Evolutionary conservation across 2,888 invertebrate species (phyloP).

Genomic region (Ceriagrion tenellum): DNA sequence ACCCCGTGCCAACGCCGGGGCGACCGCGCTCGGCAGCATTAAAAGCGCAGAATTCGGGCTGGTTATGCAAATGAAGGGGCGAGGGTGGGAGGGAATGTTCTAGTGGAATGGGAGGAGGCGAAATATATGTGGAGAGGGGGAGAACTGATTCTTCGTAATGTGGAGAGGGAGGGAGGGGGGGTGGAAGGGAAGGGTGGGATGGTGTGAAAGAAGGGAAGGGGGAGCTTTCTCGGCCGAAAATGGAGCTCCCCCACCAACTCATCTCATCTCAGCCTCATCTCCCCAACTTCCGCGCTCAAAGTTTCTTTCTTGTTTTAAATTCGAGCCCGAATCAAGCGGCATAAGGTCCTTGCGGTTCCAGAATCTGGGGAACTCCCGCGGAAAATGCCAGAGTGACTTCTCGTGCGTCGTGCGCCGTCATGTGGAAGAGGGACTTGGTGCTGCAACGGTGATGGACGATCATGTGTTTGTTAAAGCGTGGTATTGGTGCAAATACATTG

Average conservation of each 20-base stretch:
- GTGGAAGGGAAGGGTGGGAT: not conserved
- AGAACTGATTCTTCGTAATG: too few relatives aligned
- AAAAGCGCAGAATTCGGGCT: constrained; percentile 55
- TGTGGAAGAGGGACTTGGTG: too few relatives aligned
- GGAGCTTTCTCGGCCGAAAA: not conserved
- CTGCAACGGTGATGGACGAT: too few relatives aligned
- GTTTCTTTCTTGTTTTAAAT: not conserved
- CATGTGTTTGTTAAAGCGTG: too few relatives aligned
- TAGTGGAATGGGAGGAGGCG: too few relatives aligned
- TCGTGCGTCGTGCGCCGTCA: too few relatives aligned
- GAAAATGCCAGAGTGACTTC: too few relatives aligned
- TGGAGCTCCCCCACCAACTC: not conserved
- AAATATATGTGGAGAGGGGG: too few relatives aligned
- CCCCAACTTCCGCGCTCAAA: too few relatives aligned
- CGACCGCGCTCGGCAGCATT: constrained; percentile 34
- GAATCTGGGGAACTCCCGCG: too few relatives aligned
- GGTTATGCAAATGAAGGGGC: constrained; percentile 59
- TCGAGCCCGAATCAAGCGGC: not conserved
- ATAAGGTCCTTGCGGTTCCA: not conserved
- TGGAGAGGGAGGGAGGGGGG: not conserved
- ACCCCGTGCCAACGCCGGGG: not conserved
- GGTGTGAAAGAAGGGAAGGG: not conserved
- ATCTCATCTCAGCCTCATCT: not conserved
- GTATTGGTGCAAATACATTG: too few relatives aligned
- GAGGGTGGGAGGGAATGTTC: not conserved